Conservation (phyloP, 2,797 vertebrate genomes). For the Carcharodon carcharias region DNA sequence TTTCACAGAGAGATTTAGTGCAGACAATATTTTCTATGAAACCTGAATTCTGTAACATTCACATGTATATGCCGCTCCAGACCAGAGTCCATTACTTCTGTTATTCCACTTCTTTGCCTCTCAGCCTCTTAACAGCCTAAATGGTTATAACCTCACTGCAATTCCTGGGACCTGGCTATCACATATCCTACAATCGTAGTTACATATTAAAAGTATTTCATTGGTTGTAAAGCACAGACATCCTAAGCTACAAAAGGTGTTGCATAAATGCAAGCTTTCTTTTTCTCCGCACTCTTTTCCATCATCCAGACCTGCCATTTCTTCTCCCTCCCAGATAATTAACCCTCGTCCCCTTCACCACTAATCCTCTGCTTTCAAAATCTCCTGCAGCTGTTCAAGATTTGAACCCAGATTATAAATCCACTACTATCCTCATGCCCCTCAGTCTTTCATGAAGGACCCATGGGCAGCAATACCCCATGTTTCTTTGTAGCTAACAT, state of each 20-base stretch:
- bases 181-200: no score
- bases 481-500: background rate
- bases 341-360: no score
- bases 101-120: background rate
- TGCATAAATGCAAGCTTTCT: background rate
- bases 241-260: background rate
- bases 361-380: no score
- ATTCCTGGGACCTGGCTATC: background rate
- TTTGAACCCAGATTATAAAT: no score
- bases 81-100: background rate
- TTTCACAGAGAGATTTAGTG: background rate
- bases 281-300: no score
- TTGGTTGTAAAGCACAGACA: background rate
- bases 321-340: no score
- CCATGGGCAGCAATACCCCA: no score
- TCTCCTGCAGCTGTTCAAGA: no score
- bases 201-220: background rate
- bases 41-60: background rate
- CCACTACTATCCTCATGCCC: no score
- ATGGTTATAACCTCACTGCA: background rate
- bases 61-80: background rate
- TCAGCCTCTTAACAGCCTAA: background rate
- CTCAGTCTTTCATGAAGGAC: no score
- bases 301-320: no score
- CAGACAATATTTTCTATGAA: background rate